phyloP scores from a whole-genome alignment of 2,888 invertebrate species.

The Chrysolina americana region DNA sequence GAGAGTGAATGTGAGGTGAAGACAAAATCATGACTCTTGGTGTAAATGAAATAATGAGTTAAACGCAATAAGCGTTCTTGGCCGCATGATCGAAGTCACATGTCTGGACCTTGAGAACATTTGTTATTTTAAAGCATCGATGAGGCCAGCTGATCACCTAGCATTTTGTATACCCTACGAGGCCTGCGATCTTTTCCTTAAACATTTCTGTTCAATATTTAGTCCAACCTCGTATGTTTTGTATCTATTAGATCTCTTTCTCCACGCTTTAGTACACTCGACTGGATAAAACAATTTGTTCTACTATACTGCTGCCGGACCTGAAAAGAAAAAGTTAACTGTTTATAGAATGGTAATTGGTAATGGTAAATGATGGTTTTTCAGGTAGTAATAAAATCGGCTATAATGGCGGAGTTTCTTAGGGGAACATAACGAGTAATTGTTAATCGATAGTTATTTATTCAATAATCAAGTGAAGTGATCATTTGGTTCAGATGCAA shows the following conservation, averaged over 20 bases:
- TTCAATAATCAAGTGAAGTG: too few species aligned
- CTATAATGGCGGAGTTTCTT: background rate
- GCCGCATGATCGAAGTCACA: too few species aligned
- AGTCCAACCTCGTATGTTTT: slow-evolving; percentile 43
- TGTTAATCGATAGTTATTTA: background rate
- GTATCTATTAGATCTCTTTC: slow-evolving; percentile 39
- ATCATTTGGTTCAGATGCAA: too few species aligned
- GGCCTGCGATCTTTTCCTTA: too few species aligned
- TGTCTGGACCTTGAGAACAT: too few species aligned
- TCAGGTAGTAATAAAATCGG: slow-evolving; percentile 1
- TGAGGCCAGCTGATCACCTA: too few species aligned
- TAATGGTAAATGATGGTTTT: slow-evolving; percentile 15
- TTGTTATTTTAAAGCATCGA: too few species aligned
- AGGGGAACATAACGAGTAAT: background rate
- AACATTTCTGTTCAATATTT: background rate
- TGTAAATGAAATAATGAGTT: too few species aligned
- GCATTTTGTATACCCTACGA: too few species aligned
- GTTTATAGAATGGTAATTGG: slow-evolving; percentile 20
- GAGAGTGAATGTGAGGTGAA: too few species aligned
- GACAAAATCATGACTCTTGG: too few species aligned
- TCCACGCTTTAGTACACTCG: slow-evolving; percentile 22
- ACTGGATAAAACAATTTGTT: slow-evolving; percentile 21
- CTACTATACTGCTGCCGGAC: slow-evolving; percentile 7
- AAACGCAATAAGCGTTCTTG: too few species aligned
- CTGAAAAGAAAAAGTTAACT: slow-evolving; percentile 20